phyloP scores from a whole-genome alignment of 2,113 vertebrate genomes.

The Acinonyx jubatus region DNA sequence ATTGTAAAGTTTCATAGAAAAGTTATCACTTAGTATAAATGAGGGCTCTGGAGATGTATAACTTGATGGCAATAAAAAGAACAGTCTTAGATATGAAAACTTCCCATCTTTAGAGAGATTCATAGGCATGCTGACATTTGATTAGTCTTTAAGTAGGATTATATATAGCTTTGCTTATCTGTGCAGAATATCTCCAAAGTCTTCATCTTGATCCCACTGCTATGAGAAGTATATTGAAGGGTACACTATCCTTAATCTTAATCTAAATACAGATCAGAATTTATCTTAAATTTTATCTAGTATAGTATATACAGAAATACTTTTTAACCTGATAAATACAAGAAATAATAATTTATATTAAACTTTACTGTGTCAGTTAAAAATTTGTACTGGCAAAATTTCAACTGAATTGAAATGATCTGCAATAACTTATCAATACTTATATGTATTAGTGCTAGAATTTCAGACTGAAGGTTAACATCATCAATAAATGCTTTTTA shows the following conservation, averaged over 20 bases:
- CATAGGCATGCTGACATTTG: background rate
- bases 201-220: background rate
- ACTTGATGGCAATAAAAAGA: background rate
- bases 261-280: background rate
- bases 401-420: background rate
- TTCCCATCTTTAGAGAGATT: background rate
- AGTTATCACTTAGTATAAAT: background rate
- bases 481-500: background rate
- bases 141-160: background rate
- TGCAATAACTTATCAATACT: background rate
- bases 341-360: background rate
- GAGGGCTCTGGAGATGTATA: background rate
- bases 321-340: conserved; percentile 14
- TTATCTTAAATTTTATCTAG: background rate
- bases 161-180: background rate
- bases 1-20: background rate
- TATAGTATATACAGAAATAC: background rate
- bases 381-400: background rate
- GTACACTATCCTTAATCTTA: background rate
- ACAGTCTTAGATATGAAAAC: background rate
- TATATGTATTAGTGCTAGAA: background rate
- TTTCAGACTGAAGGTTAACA: background rate
- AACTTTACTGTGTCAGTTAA: background rate
- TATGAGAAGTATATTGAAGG: background rate
- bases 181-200: background rate